Evolutionary conservation across 2,113 vertebrate genomes (phyloP).

Genomic region (Gulo gulo): DNA sequence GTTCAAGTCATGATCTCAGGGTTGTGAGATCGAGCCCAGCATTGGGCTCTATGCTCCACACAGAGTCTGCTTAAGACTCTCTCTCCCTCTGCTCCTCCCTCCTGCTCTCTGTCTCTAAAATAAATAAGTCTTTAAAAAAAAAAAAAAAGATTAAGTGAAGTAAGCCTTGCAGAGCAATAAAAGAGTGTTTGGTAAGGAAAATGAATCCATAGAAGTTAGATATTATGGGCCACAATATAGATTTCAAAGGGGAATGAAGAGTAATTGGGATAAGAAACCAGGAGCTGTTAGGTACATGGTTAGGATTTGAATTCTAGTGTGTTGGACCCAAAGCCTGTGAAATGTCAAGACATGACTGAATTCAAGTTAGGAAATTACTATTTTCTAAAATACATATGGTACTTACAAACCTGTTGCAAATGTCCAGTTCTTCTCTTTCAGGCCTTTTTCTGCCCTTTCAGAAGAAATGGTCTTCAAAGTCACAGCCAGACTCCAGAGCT

Average conservation of each 20-base stretch:
- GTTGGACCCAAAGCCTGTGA: not conserved
- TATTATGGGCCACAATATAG: not conserved
- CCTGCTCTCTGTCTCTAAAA: not conserved
- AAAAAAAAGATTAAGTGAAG: not conserved
- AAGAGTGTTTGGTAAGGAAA: not conserved
- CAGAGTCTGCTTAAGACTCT: not conserved
- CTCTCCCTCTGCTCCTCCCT: not conserved
- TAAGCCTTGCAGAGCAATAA: not conserved
- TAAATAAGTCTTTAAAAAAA: not conserved
- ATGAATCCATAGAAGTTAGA: not conserved
- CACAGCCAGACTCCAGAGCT: not conserved
- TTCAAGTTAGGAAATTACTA: slow-evolving; percentile 11
- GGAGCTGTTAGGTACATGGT: not conserved
- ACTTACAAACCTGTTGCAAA: not conserved
- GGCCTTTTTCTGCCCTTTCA: not conserved
- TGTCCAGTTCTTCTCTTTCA: not conserved
- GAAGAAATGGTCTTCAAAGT: not conserved
- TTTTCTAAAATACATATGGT: not conserved
- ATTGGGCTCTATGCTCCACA: not conserved
- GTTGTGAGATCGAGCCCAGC: not conserved
- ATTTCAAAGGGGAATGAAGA: not conserved
- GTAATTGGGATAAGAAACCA: not conserved
- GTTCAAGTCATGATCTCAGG: not conserved
- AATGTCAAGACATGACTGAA: not conserved
- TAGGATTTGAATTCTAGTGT: not conserved